Evolutionary conservation across 2,113 vertebrate species (phyloP), one percentile per base, ranked within the genome.

Genomic region (Cricetomys ansorgei): DNA sequence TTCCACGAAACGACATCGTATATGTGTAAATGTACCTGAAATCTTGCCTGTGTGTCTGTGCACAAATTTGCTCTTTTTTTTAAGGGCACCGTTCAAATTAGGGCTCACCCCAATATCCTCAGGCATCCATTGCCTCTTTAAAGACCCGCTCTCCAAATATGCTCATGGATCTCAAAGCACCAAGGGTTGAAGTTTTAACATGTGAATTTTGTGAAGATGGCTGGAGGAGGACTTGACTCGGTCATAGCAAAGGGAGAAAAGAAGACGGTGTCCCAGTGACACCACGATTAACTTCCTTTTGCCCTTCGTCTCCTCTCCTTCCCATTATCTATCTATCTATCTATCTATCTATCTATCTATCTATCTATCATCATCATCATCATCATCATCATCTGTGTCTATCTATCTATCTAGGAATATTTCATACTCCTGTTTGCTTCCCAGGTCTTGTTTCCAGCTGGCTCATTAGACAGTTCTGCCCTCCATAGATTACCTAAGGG

Each of bases 401-500:
- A n/a, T n/a, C n/a, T 19, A 1, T 75, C 48, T 45, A 15, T 45
- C 31, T 53, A 67, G 29, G 40, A 45, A 75, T 25, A 50, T 37
- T 70, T 29, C 12, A 50, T 62, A 3, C 65, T 53, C 6, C 34
- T 50, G 19, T 59, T 75, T 86, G 45, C 92, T 40, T 85, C 34
- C 37, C 12, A 7, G 29, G 69, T 72, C 45, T 93, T 72, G 70
- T 95, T 95, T 91, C 77, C n/a, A 64, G 0, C 27, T 73, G 57
- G 69, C n/a, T 92, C 75, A 75, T 75, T 91, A 75, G 23, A 53
- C 29, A 59, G 13, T 76, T 93, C 27, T 91, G 70, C 94, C 40
- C 55, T 40, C 72, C 25, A 34, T 19, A 25, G 34, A 77, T 91
- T 70, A 67, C n/a, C 77, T 67, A 40, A 50, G 16, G 37, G 21